Evolutionary conservation across 2,888 invertebrate species (phyloP).

Genomic region (Coelinius sp.): DNA sequence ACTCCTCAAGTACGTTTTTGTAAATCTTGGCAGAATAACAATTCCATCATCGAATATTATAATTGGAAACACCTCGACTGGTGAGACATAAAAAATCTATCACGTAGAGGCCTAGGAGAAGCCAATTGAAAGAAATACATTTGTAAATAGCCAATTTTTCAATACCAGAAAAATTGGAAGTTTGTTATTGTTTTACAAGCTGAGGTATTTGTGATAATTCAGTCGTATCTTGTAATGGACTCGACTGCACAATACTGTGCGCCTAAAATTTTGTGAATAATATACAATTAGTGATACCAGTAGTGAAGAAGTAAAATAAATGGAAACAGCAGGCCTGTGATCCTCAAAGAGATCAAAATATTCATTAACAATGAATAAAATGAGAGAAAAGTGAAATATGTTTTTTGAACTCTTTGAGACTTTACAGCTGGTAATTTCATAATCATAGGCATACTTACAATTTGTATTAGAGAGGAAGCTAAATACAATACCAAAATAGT

Average conservation of each 20-base stretch:
- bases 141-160: conserved; percentile 18
- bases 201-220: conserved; percentile 31
- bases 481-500: conserved; percentile 38
- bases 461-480: conserved; percentile 31
- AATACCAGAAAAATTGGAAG: background rate
- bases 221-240: background rate
- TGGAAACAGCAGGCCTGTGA: conserved; percentile 30
- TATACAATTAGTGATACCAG: conserved; percentile 22
- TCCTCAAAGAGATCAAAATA: conserved; percentile 34
- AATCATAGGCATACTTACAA: conserved; percentile 29
- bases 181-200: conserved; percentile 26
- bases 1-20: background rate
- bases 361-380: conserved; percentile 5
- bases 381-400: background rate
- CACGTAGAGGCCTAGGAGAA: background rate
- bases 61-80: conserved; percentile 17
- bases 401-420: conserved; percentile 29
- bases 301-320: conserved; percentile 37
- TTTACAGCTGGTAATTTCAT: conserved; percentile 22
- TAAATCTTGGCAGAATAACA: background rate
- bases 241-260: conserved; percentile 7
- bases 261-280: conserved; percentile 23
- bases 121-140: conserved; percentile 15
- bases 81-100: background rate
- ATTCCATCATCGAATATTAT: background rate